Percentiles rank a stretch among this genome's conserved stretches.
These are phyloP conservation scores for Nematopogon swammerdamellus DNA, from an alignment of 2,888 invertebrate species.

Conservation along the genomic window DNA sequence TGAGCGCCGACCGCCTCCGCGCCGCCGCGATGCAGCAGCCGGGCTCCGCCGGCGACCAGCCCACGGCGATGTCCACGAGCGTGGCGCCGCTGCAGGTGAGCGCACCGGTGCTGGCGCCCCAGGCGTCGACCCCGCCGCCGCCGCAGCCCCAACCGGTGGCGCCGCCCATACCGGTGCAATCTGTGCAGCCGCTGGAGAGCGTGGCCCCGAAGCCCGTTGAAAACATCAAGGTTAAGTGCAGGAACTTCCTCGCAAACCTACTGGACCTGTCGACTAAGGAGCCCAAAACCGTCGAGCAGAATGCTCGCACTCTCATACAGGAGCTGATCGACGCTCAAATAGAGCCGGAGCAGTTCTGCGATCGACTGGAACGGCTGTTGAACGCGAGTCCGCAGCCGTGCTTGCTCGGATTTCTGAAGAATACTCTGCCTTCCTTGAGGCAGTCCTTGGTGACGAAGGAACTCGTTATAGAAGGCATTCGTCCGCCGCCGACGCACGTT, in stretches of 20 bases:
- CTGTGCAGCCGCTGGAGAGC: not conserved
- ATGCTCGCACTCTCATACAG: conserved; percentile 91
- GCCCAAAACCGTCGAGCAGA: conserved; percentile 87
- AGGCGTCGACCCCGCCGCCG: conserved; percentile 31
- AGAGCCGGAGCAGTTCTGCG: conserved; percentile 96
- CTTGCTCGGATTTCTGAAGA: conserved; percentile 96
- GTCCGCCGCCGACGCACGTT: conserved; percentile 72
- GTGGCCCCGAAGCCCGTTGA: conserved; percentile 46
- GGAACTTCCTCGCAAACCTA: conserved; percentile 94
- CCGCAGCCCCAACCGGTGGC: conserved; percentile 20
- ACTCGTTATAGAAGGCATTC: conserved; percentile 91
- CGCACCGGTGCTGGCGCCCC: conserved; percentile 64
- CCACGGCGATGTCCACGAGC: conserved; percentile 28
- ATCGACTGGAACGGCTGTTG: conserved; percentile 86
- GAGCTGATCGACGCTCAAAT: conserved; percentile 93
- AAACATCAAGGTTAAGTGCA: conserved; percentile 96
- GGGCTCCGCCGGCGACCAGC: conserved; percentile 40
- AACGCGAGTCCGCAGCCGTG: conserved; percentile 98
- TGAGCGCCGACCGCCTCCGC: conserved; percentile 4
- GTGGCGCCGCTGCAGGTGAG: not conserved
- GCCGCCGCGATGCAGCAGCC: conserved; percentile 9
- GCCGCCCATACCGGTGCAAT: conserved; percentile 11
- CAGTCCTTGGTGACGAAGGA: conserved; percentile 89
- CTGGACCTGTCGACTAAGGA: conserved; percentile 94
- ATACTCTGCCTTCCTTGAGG: conserved; percentile 90